These are phyloP conservation scores for Podargus strigoides DNA, from an alignment of 2,797 vertebrate species.

Conservation along the genomic window DNA sequence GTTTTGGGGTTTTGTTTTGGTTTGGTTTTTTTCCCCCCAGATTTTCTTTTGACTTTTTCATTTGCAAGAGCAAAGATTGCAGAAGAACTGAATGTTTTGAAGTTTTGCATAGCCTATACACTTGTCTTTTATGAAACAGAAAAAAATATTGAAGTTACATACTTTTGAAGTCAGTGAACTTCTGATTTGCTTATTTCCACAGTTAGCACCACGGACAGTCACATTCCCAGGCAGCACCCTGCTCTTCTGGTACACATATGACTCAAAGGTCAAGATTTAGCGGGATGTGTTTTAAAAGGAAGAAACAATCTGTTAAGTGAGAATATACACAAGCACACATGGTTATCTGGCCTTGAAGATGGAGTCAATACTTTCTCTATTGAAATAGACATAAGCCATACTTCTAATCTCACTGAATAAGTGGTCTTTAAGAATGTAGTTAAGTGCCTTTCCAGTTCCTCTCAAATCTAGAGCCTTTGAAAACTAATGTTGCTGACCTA, in stretches of 20 bases:
- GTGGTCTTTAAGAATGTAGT: not conserved
- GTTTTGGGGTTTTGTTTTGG: no score
- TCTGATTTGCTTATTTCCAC: not conserved
- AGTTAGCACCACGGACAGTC: not conserved
- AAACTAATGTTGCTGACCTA: not conserved
- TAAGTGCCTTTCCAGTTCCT: not conserved
- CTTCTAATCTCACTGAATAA: not conserved
- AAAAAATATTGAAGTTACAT: not conserved
- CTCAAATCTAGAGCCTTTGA: not conserved
- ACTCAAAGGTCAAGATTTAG: not conserved
- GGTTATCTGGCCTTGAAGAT: not conserved
- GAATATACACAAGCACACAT: accelerated
- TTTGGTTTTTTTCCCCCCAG: no score
- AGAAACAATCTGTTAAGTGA: not conserved
- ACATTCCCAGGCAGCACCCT: not conserved
- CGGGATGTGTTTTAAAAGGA: not conserved
- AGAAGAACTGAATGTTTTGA: not conserved
- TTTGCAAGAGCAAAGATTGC: not conserved
- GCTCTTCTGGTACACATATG: not conserved
- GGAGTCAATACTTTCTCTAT: not conserved
- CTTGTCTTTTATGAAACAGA: not conserved
- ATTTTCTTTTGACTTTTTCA: not conserved
- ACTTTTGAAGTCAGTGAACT: not conserved
- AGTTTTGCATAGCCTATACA: not conserved
- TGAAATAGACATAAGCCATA: not conserved